Conservation (phyloP, 2,797 vertebrate genomes). For the Microctenopoma steveboyesi region DNA sequence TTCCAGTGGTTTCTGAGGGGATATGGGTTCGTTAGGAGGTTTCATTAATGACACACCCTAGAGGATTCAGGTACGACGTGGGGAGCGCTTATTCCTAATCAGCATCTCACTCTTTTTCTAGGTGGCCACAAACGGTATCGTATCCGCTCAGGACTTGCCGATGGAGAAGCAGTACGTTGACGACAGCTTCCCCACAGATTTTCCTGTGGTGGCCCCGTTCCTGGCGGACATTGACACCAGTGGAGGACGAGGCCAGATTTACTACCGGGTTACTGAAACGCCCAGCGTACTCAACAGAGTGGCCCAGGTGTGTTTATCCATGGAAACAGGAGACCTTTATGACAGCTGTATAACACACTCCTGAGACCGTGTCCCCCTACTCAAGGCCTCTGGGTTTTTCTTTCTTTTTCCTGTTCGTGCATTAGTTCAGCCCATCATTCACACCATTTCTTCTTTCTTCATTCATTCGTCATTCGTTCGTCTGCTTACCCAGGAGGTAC, state of each 20-base stretch:
- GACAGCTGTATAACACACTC: not conserved
- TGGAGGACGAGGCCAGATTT: constrained; percentile 86
- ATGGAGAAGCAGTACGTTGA: constrained; percentile 98
- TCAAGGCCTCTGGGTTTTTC: constrained; percentile 39
- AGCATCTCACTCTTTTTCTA: constrained; percentile 55
- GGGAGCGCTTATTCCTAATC: not conserved
- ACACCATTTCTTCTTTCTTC: constrained; percentile 2
- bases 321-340: not conserved
- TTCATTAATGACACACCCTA: constrained; percentile 4
- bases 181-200: constrained; percentile 94
- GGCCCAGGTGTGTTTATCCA: constrained; percentile 55
- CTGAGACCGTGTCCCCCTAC: not conserved
- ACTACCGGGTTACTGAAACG: constrained; percentile 89
- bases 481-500: constrained; percentile 80
- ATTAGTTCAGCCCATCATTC: constrained; percentile 56
- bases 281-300: constrained; percentile 80
- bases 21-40: constrained; percentile 33
- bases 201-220: constrained; percentile 93
- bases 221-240: constrained; percentile 95
- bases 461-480: constrained; percentile 45
- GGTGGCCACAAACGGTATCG: constrained; percentile 98
- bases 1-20: constrained; percentile 23
- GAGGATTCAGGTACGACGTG: not conserved
- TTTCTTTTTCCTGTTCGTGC: constrained; percentile 40
- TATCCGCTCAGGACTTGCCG: constrained; percentile 94